Base-by-base conservation (phyloP, 30 jellyfish, hydroid and myxozoan genomes). In the Aurelia coerulea region DNA sequence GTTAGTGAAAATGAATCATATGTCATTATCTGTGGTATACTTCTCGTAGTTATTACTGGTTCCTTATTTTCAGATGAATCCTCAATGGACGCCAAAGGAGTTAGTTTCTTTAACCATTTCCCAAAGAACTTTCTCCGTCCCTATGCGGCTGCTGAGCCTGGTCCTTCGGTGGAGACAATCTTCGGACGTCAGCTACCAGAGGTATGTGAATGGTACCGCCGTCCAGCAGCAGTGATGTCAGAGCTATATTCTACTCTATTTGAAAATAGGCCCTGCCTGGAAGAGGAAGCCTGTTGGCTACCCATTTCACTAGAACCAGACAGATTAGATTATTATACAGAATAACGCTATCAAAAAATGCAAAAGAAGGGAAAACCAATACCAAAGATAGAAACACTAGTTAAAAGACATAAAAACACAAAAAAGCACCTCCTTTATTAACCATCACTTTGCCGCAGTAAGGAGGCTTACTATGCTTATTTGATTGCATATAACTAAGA, bases 131-230 rank as follows among this genome's bases (percentile, higher is more conserved):
- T 71, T 3, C 34, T 71, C 2, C 65, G 65, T 0, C 81, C 81
- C 0, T 71, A 71, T 71, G 81, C 39, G 2, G 62, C 37, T 5
- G 68, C 65, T 1, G 65, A 71, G 16, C 62, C 62, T 4, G 53
- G 32, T 1, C 81, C 81, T 0, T 18, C 53, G 7, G 13, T 5
- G 4, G 37, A 71, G 0, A 41, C 34, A 7, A 41, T 41, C 16
- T 41, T 71, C 18, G 2, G 16, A 8, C 81, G 65, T 9, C 35
- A 39, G 0, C 2, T 68, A 10, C 65, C 68, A 31, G 81, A 71
- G 65, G 62, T n/a, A 1, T 71, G 81, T 8, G 68, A 71, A 15
- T 71, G 81, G 81, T 52, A 31, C 17, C 58, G 81, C 63, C 62
- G 68, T 4, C 81, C 62, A 16, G 39, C n/a, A 1, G 23, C 49